Percentiles rank a stretch among this genome's conserved stretches.
Conservation (phyloP, 2,888 invertebrate genomes). For the Hyposoter didymator region DNA sequence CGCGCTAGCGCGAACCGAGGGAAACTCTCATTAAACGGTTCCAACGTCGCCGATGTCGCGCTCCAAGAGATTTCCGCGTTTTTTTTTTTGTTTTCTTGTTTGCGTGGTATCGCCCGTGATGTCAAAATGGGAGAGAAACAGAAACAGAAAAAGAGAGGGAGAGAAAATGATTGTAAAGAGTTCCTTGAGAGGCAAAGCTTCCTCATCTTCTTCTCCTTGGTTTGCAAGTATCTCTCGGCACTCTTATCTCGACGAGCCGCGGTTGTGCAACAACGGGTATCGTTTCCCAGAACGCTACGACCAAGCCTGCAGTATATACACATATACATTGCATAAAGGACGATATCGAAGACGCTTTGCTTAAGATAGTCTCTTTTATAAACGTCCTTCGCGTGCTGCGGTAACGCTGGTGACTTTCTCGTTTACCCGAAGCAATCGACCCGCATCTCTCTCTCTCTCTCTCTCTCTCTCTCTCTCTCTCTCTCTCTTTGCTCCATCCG, state of each 20-base stretch:
- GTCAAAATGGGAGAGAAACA: conserved; percentile 16
- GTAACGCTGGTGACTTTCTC: conserved; percentile 41
- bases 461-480: not conserved
- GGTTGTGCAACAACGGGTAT: conserved; percentile 49
- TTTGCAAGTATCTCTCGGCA: conserved; percentile 18
- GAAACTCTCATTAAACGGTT: conserved; percentile 53
- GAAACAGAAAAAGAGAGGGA: not conserved
- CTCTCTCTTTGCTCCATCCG: not conserved
- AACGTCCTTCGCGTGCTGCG: conserved; percentile 30
- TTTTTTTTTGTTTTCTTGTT: conserved; percentile 38
- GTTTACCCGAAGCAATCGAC: conserved; percentile 41
- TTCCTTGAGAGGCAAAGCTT: not conserved
- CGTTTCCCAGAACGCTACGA: conserved; percentile 50
- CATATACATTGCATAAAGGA: not conserved
- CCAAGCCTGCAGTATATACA: conserved; percentile 1
- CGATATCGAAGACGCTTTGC: conserved; percentile 49
- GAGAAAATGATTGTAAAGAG: conserved; percentile 16
- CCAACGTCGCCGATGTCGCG: conserved; percentile 32
- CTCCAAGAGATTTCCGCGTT: conserved; percentile 43
- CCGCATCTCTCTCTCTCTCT: not conserved
- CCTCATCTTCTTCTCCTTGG: conserved; percentile 35
- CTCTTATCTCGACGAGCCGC: conserved; percentile 59
- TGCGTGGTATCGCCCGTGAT: conserved; percentile 39
- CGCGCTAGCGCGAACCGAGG: conserved; percentile 28
- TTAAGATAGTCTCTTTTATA: conserved; percentile 55